Evolutionary conservation across 2,113 vertebrate genomes (phyloP), one percentile per base, ranked within the genome.

Genomic region (Colius striatus): DNA sequence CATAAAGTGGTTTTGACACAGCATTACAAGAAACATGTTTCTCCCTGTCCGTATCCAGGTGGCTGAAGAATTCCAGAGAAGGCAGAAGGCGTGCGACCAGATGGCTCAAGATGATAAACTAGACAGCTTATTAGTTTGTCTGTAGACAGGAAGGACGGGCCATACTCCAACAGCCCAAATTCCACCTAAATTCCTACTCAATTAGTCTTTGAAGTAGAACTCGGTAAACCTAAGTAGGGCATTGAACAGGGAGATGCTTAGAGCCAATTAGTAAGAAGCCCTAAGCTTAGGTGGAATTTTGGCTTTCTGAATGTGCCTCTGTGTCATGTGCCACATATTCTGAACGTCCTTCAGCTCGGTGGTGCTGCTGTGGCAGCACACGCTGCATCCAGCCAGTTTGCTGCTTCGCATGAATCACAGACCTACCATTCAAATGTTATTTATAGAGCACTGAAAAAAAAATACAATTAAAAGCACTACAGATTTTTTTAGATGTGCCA

Each of bases 161-260:
- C 84, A 67, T 32, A 55, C 26, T 87, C 26, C 61, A 89, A 55
- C 32, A 92, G 91, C 48, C 86, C 72, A 32, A 90, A 93, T 94
- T 90, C 86, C 61, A 81, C 61, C 65, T 45, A 90, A 87, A 57
- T 87, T 94, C 76, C 85, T 86, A 73, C 38, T 86, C 85, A 84
- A 90, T 73, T 91, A 96, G 67, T 51, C 95, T 95, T 84, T 96
- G 89, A 94, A 95, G 83, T 84, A 38, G 38, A 81, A 60, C 76
- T 89, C 34, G 7, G 63, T 87, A 84, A 95, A 92, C 70, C 25
- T 81, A 97, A 95, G 80, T 75, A 94, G 92, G 76, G 61, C 86
- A 93, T 1, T 48, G 61, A 92, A 81, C 50, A 92, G 73, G 95
- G 70, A 96, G 95, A 87, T 16, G 73, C 89, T 90, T n/a, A 63